Percentiles rank a stretch among this genome's conserved stretches.
Conservation (phyloP, 2,113 vertebrate species). For the Rhinogobius similis region DNA sequence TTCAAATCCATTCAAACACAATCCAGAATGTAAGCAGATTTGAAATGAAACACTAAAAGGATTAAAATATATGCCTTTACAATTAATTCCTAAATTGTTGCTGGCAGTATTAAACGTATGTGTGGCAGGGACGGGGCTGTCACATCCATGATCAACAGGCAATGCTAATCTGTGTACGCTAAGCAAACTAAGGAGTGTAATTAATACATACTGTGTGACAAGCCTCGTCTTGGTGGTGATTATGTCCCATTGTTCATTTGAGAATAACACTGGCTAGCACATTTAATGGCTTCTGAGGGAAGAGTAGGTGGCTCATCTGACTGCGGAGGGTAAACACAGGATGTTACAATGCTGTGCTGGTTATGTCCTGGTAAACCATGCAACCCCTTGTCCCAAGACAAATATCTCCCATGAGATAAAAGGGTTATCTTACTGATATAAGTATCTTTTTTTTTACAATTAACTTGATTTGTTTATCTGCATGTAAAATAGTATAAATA, state of each 20-base stretch:
- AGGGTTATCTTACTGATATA: not conserved
- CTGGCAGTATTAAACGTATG: not conserved
- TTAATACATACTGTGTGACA: conserved; percentile 7
- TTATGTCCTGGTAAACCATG: too few relatives aligned
- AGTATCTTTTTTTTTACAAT: not conserved
- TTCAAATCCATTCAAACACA: conserved; percentile 2
- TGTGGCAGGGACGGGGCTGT: too few relatives aligned
- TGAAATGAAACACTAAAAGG: not conserved
- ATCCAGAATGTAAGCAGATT: not conserved
- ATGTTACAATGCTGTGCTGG: not conserved
- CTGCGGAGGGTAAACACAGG: not conserved
- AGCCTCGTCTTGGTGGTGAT: not conserved
- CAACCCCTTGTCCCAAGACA: too few relatives aligned
- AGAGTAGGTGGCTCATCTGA: not conserved
- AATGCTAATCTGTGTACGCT: not conserved
- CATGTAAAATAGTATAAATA: not conserved
- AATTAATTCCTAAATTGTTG: not conserved
- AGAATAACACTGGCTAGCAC: not conserved
- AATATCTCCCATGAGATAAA: too few relatives aligned
- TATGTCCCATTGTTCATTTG: conserved; percentile 7
- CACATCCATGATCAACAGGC: not conserved
- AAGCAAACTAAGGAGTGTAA: not conserved
- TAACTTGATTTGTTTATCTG: not conserved
- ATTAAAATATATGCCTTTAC: not conserved
- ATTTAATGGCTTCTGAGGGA: not conserved